These are phyloP conservation scores for Drusus annulatus DNA, from an alignment of 1,140 invertebrate genomes.

Conservation along the genomic window DNA sequence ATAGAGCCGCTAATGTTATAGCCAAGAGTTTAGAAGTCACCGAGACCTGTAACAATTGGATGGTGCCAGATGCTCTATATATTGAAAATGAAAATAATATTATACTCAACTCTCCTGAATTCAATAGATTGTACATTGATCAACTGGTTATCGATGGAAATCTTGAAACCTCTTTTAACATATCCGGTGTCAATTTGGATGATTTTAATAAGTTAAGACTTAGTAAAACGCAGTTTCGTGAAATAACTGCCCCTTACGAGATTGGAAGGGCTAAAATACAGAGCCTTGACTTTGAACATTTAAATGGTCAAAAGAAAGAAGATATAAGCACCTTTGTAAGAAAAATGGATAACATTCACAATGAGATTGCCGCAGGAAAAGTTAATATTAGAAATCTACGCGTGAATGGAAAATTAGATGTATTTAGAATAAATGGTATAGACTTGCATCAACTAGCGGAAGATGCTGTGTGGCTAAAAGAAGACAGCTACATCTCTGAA, in stretches of 20 bases:
- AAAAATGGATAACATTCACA: slow-evolving; percentile 43
- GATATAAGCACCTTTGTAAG: slow-evolving; percentile 41
- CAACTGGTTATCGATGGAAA: slow-evolving; percentile 50
- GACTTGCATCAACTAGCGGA: slow-evolving; percentile 48
- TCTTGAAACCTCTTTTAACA: slow-evolving; percentile 19
- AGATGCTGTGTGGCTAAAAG: slow-evolving; percentile 53
- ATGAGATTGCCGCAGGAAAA: slow-evolving; percentile 41
- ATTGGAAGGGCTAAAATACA: slow-evolving; percentile 39
- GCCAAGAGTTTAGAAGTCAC: slow-evolving; percentile 46
- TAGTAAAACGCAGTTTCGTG: slow-evolving; percentile 47
- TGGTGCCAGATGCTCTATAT: slow-evolving; percentile 36
- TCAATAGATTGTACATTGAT: slow-evolving; percentile 43
- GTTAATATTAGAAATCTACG: slow-evolving; percentile 47
- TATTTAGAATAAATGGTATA: slow-evolving; percentile 42
- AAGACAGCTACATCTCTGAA: slow-evolving; percentile 45
- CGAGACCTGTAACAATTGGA: slow-evolving; percentile 52
- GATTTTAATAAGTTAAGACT: slow-evolving; percentile 50
- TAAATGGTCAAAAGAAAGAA: slow-evolving; percentile 43
- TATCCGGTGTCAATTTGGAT: slow-evolving; percentile 45
- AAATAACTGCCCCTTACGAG: slow-evolving; percentile 47
- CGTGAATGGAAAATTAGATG: slow-evolving; percentile 47
- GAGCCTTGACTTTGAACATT: slow-evolving; percentile 38
- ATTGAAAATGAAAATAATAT: slow-evolving; percentile 30
- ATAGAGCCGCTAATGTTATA: slow-evolving; percentile 38
- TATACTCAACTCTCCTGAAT: slow-evolving; percentile 46